Percentiles rank a stretch among this genome's conserved stretches.
phyloP scores from a whole-genome alignment of 2,797 vertebrate genomes.

The Acropternis orthonyx region DNA sequence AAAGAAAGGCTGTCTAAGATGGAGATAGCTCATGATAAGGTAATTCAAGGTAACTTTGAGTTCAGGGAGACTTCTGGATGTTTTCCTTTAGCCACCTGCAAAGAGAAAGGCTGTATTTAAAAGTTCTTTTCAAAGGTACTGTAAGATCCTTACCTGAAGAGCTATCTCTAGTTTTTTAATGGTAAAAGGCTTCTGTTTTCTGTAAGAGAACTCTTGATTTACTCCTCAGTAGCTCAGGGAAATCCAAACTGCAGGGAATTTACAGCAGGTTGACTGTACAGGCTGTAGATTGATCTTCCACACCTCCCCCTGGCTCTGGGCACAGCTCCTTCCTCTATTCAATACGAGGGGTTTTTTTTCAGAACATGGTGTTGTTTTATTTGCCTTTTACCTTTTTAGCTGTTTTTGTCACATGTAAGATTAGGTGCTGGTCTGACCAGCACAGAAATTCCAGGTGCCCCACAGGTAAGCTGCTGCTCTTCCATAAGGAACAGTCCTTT shows the following conservation, averaged over 20 bases:
- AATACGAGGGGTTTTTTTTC: background rate
- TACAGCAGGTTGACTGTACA: background rate
- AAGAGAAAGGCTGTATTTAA: background rate
- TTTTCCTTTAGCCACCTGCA: background rate
- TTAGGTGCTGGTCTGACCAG: background rate
- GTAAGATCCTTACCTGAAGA: background rate
- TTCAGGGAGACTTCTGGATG: background rate
- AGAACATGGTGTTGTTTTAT: background rate
- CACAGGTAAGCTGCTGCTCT: background rate
- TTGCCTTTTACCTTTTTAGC: background rate
- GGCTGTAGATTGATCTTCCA: background rate
- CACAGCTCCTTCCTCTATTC: background rate
- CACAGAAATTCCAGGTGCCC: background rate
- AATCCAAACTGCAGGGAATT: background rate
- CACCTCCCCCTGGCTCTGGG: background rate
- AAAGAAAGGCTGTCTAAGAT: conserved; percentile 78
- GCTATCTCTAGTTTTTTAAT: background rate
- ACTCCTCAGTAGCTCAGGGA: background rate
- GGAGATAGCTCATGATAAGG: conserved; percentile 85
- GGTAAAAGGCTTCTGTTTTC: background rate
- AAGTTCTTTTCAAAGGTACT: background rate
- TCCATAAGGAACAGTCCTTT: background rate
- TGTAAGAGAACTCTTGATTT: background rate
- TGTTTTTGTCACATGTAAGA: background rate
- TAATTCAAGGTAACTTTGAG: conserved; percentile 44